Conservation (phyloP, 2,888 invertebrate genomes). For the Drosophila austrosaltans region DNA sequence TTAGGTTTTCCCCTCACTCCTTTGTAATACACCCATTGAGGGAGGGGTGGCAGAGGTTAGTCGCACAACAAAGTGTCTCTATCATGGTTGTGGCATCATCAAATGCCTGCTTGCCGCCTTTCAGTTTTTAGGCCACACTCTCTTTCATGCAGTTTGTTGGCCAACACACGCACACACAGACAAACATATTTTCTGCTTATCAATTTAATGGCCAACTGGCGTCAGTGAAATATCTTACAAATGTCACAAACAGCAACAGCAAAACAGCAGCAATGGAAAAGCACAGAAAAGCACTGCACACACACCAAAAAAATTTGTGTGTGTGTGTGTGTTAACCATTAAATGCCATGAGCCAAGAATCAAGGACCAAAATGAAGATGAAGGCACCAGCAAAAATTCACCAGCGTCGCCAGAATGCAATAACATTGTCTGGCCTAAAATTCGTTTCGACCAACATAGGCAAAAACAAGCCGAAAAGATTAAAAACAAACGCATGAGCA, state of each 20-base stretch:
- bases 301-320: background rate
- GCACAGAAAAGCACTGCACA: constrained; percentile 3
- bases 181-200: constrained; percentile 64
- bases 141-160: constrained; percentile 15
- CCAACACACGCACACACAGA: background rate
- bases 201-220: constrained; percentile 81
- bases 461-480: constrained; percentile 69
- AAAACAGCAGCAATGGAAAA: constrained; percentile 17
- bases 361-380: constrained; percentile 3
- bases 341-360: constrained; percentile 35
- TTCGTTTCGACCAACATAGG: constrained; percentile 44
- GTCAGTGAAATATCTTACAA: constrained; percentile 61
- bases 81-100: constrained; percentile 14
- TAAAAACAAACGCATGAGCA: constrained; percentile 68
- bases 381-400: constrained; percentile 26
- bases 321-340: constrained; percentile 44
- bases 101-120: constrained; percentile 4
- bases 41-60: background rate
- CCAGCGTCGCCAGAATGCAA: constrained; percentile 71
- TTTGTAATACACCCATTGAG: too few species aligned
- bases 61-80: constrained; percentile 6
- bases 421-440: constrained; percentile 64
- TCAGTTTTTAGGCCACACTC: constrained; percentile 19
- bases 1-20: background rate
- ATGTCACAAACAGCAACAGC: constrained; percentile 66